phyloP scores from a whole-genome alignment of 2,888 invertebrate genomes.

The Palloptera scutellata region DNA sequence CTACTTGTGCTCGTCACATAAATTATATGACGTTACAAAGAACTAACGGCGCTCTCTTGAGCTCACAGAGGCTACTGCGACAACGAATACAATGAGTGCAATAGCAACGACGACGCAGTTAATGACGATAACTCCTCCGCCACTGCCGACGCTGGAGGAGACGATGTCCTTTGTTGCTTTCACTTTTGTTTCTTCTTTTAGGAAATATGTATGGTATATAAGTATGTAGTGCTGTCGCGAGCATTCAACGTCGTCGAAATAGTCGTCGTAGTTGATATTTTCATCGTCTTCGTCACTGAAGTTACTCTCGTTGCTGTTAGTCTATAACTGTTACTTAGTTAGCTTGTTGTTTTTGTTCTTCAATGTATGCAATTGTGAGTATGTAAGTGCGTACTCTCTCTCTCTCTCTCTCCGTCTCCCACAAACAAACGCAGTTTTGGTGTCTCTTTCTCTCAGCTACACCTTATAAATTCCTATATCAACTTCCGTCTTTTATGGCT shows the following conservation, averaged over 20 bases:
- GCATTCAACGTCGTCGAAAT: constrained; percentile 8
- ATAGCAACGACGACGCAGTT: too few relatives aligned
- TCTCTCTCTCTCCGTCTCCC: constrained; percentile 21
- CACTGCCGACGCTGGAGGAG: neutral
- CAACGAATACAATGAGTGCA: too few relatives aligned
- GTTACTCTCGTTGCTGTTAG: constrained; percentile 17
- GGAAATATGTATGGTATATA: too few relatives aligned
- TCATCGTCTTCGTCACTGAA: constrained; percentile 8
- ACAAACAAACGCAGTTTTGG: too few relatives aligned
- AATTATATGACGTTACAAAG: neutral
- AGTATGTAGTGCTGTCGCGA: constrained; percentile 15
- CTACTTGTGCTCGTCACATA: neutral
- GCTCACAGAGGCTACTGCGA: neutral
- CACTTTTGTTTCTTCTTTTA: constrained; percentile 36
- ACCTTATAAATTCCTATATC: constrained; percentile 34
- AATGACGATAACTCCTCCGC: neutral
- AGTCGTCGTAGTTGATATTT: neutral
- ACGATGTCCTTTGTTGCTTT: constrained; percentile 31
- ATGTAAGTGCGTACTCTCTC: constrained; percentile 31
- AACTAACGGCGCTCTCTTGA: constrained; percentile 19
- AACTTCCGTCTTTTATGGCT: constrained; percentile 54
- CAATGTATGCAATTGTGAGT: constrained; percentile 25
- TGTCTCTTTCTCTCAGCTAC: too few relatives aligned
- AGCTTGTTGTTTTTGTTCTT: constrained; percentile 22
- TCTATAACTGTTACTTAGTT: neutral